Conservation (phyloP, 2,113 vertebrate species). For the Cynocephalus volans region DNA sequence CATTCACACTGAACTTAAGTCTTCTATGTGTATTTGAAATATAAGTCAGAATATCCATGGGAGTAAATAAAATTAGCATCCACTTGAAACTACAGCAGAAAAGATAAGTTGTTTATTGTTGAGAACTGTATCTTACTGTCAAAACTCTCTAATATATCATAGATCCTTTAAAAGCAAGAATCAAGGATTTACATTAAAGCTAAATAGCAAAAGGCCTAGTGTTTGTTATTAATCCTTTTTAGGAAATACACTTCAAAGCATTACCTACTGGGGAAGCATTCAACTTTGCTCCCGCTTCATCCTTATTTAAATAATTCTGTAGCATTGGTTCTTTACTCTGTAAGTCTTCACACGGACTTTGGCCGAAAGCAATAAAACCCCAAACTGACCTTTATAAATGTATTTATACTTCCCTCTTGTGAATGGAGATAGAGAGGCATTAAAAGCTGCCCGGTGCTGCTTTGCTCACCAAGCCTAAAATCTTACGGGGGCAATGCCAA, state of each 20-base stretch:
- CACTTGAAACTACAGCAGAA: not conserved
- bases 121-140: not conserved
- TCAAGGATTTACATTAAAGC: not conserved
- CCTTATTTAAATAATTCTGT: conserved; percentile 61
- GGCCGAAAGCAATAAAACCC: conserved; percentile 59
- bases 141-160: conserved; percentile 3
- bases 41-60: conserved; percentile 12
- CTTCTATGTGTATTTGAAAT: not conserved
- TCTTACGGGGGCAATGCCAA: not conserved
- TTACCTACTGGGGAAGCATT: conserved; percentile 36
- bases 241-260: conserved; percentile 27
- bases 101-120: not conserved
- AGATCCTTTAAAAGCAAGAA: conserved; percentile 38
- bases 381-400: conserved; percentile 53
- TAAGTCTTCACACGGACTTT: conserved; percentile 54
- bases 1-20: conserved; percentile 1
- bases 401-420: conserved; percentile 52
- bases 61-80: conserved; percentile 12
- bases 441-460: conserved; percentile 12
- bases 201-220: not conserved
- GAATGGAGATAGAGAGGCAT: conserved; percentile 14
- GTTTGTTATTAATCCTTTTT: not conserved
- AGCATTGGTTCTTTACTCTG: conserved; percentile 29
- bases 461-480: not conserved
- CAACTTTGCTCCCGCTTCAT: conserved; percentile 9